These are phyloP conservation scores for Helogale parvula DNA, from an alignment of 2,113 vertebrate genomes.

Conservation along the genomic window DNA sequence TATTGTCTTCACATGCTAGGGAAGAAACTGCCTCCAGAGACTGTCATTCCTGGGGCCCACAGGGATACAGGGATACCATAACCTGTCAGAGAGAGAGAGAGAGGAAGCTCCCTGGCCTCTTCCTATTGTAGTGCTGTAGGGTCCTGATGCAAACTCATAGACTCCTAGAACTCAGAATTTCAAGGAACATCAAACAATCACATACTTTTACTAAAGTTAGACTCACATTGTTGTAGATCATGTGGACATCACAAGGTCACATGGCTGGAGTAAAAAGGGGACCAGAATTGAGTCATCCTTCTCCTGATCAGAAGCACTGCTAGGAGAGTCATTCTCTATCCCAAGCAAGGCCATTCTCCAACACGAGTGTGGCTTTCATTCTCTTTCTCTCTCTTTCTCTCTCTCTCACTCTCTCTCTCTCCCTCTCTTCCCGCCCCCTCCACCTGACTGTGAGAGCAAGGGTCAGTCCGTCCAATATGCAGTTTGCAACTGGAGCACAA, in stretches of 20 bases:
- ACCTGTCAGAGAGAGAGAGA: too few relatives aligned
- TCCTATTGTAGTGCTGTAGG: background rate
- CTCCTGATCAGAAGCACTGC: background rate
- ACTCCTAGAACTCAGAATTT: background rate
- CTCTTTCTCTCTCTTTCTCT: background rate
- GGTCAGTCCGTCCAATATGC: background rate
- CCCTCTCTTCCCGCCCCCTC: background rate
- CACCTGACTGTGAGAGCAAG: background rate
- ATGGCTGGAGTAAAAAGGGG: background rate
- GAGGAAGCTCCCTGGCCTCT: background rate
- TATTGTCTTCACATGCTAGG: background rate
- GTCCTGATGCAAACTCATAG: background rate
- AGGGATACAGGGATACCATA: rapidly evolving
- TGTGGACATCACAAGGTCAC: background rate
- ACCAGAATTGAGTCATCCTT: background rate
- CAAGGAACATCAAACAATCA: background rate
- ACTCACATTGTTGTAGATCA: background rate
- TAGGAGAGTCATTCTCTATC: background rate
- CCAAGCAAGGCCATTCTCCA: background rate
- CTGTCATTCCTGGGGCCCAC: background rate
- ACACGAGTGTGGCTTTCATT: background rate
- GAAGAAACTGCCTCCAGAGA: background rate
- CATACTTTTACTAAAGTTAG: background rate
- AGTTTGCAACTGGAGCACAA: background rate
- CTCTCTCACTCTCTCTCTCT: too few relatives aligned